phyloP scores from a whole-genome alignment of 1,140 invertebrate species.

The Nomia melanderi region DNA sequence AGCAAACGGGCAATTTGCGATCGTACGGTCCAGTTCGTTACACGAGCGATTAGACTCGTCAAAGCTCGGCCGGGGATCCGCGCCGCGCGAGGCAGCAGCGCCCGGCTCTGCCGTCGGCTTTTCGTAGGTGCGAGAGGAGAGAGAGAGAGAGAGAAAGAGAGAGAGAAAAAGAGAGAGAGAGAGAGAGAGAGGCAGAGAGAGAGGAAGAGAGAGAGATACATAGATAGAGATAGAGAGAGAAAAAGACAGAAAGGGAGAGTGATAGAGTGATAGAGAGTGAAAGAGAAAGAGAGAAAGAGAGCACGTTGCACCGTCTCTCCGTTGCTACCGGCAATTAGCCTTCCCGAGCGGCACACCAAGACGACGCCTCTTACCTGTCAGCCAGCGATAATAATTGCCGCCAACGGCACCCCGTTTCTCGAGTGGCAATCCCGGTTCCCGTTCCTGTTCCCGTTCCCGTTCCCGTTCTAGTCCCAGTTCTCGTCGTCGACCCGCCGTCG shows the following conservation, averaged over 20 bases:
- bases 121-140: slow-evolving; percentile 37
- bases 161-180: too few relatives aligned
- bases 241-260: too few relatives aligned
- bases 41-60: slow-evolving; percentile 51
- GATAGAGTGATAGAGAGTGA: too few relatives aligned
- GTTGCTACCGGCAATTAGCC: slow-evolving; percentile 41
- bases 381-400: slow-evolving; percentile 53
- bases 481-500: background rate
- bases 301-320: too few relatives aligned
- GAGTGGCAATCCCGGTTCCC: slow-evolving; percentile 47
- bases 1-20: slow-evolving; percentile 49
- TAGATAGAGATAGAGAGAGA: too few relatives aligned
- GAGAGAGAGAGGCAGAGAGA: too few relatives aligned
- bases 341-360: slow-evolving; percentile 33
- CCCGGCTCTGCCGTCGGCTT: background rate
- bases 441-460: background rate
- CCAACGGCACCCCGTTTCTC: slow-evolving; percentile 38
- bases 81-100: too few relatives aligned
- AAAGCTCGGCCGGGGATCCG: slow-evolving; percentile 15
- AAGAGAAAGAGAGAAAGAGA: too few relatives aligned
- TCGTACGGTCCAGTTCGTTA: slow-evolving; percentile 46
- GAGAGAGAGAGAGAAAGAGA: too few relatives aligned
- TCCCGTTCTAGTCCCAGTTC: background rate
- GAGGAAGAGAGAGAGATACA: too few relatives aligned
- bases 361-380: slow-evolving; percentile 48